A percentile compares a stretch with the other conserved stretches of the same genome.
Conservation (phyloP, 2,888 invertebrate species). For the Sphaerophoria taeniata region DNA sequence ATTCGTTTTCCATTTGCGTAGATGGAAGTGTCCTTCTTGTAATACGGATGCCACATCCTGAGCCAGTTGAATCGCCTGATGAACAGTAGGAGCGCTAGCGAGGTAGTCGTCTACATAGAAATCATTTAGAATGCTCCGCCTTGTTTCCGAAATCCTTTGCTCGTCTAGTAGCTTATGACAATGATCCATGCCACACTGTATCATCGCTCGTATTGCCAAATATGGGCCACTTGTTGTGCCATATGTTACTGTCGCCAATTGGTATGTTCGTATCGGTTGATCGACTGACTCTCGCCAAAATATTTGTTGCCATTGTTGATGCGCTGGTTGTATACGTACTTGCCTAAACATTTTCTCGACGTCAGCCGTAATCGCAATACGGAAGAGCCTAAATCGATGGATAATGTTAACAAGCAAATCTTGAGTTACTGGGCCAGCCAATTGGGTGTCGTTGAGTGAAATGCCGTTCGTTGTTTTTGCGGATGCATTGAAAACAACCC, state of each 20-base stretch:
- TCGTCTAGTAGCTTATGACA: background rate
- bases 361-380: conserved; percentile 74
- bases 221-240: conserved; percentile 38
- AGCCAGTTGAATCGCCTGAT: conserved; percentile 27
- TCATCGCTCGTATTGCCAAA: background rate
- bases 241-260: conserved; percentile 74
- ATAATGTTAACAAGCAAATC: conserved; percentile 64
- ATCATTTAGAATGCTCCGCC: background rate
- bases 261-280: conserved; percentile 67
- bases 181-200: conserved; percentile 53
- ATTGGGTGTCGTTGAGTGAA: conserved; percentile 26
- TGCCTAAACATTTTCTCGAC: conserved; percentile 75
- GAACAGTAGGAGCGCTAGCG: conserved; percentile 20
- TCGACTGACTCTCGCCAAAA: conserved; percentile 72
- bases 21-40: conserved; percentile 32
- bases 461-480: conserved; percentile 24
- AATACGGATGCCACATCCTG: conserved; percentile 23
- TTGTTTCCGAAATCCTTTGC: conserved; percentile 5
- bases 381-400: conserved; percentile 65
- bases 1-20: conserved; percentile 52
- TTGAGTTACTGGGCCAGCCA: conserved; percentile 30
- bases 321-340: conserved; percentile 57
- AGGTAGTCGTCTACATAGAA: conserved; percentile 60
- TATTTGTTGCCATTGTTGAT: conserved; percentile 73
- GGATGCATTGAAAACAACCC: conserved; percentile 49